phyloP scores from a whole-genome alignment of 2,113 vertebrate species.

The Sinocyclocheilus rhinocerous region DNA sequence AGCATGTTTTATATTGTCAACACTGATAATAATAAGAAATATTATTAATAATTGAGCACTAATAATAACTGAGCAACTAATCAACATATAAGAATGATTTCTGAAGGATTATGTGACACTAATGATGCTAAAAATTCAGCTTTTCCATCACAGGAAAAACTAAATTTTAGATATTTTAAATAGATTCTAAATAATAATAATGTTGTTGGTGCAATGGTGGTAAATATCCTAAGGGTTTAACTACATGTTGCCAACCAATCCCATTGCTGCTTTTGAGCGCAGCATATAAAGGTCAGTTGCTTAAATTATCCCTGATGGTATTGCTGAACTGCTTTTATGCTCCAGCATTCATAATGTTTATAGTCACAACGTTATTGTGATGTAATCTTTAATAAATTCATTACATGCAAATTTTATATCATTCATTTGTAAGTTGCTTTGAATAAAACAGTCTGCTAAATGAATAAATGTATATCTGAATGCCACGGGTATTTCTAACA shows the following conservation, averaged over 20 bases:
- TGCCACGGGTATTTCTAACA: background rate
- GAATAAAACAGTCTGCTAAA: background rate
- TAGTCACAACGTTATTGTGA: background rate
- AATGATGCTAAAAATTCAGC: background rate
- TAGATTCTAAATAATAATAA: background rate
- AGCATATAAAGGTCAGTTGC: slow-evolving; percentile 27
- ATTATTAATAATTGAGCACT: too few species aligned
- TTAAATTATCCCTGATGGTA: slow-evolving; percentile 9
- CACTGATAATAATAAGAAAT: too few species aligned
- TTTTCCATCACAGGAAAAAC: background rate
- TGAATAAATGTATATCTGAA: slow-evolving; percentile 4
- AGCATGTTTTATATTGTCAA: too few species aligned
- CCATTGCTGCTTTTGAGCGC: background rate
- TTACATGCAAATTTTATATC: background rate
- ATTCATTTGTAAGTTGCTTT: background rate
- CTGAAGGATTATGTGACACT: too few species aligned
- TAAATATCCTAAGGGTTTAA: slow-evolving; percentile 37
- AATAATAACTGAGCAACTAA: background rate
- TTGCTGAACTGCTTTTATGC: slow-evolving; percentile 1
- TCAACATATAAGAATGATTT: too few species aligned
- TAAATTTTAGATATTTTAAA: background rate
- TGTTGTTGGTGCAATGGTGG: background rate
- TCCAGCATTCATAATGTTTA: slow-evolving; percentile 6
- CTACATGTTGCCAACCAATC: background rate
- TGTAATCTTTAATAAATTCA: background rate